Base-by-base conservation (phyloP, 2,797 vertebrate species). In the Phyllotis vaccarum region DNA sequence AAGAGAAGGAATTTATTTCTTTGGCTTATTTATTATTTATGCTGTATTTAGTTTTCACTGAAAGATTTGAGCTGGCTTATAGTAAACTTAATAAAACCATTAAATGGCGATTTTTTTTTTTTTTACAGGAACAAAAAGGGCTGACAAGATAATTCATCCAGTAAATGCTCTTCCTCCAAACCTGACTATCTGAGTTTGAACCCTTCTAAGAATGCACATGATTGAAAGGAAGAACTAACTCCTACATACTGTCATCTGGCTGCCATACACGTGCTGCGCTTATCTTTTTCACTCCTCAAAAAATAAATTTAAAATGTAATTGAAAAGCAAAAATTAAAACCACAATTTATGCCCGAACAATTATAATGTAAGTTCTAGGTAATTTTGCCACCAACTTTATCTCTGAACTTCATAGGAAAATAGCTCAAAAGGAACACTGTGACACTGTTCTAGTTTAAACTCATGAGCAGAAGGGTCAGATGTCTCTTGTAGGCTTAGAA, bases 1-100 rank as follows among this genome's bases (percentile, higher is more conserved):
- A 94, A 97, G 56, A 85, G 66, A 86, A 88, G 7, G 0, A 16
- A 64, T 93, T 95, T 91, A 80, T 12, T 94, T 94, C 83, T 86
- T 96, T 95, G n/a, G 68, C 62, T 91, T 86, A 89, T 79, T 91
- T 92, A 93, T 93, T 96, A 96, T 93, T 93, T 91, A 90, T 76
- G 24, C 43, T 86, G 66, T 81, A 56, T 87, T 88, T 86, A 86
- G 64, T 49, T 88, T 93, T 31, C 13, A 5, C 12, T 0, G 58
- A 91, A 86, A 62, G 24, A 70, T 83, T 93, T 86, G 72, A 58
- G 40, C 24, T 83, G 58, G 13, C 43, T 90, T 93, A 81, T 60
- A 87, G 66, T 17, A 94, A 58, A 90, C 40, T 43, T 80, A 80
- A 78, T 52, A 87, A 52, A 86, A 80, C 9, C 40, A 95, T 91